phyloP scores from a whole-genome alignment of 2,113 vertebrate genomes.

The Oplegnathus fasciatus region DNA sequence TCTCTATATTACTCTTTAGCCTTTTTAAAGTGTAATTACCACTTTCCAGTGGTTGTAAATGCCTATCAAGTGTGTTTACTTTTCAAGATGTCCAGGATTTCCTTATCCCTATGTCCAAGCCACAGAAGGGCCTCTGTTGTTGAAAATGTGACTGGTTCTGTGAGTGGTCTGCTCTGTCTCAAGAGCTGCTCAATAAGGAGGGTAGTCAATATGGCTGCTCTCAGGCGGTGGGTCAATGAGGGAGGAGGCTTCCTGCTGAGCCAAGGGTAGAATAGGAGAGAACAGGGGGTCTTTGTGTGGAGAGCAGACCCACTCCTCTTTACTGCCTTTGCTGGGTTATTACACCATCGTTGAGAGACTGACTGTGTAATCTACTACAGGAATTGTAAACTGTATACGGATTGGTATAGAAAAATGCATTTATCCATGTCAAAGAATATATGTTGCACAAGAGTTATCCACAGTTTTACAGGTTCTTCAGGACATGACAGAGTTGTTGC shows the following conservation, averaged over 20 bases:
- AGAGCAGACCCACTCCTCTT: conserved; percentile 38
- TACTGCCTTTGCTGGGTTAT: conserved; percentile 29
- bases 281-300: conserved; percentile 78
- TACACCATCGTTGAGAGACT: conserved; percentile 2
- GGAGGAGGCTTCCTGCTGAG: conserved; percentile 73
- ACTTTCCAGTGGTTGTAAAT: conserved; percentile 10
- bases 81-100: conserved; percentile 33
- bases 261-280: conserved; percentile 54
- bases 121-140: conserved; percentile 61
- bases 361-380: conserved; percentile 11
- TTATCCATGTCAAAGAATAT: background rate
- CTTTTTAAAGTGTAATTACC: background rate
- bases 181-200: conserved; percentile 70
- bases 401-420: conserved; percentile 5
- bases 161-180: conserved; percentile 68
- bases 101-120: background rate
- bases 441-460: background rate
- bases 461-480: background rate
- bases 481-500: background rate
- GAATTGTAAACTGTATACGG: background rate
- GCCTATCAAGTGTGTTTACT: conserved; percentile 14
- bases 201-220: conserved; percentile 73
- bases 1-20: too few relatives aligned
- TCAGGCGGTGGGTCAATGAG: conserved; percentile 62
- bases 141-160: conserved; percentile 39